A percentile compares a stretch with the other conserved stretches of the same genome.
Evolutionary conservation across 2,888 invertebrate species (phyloP).

Genomic region (Isoperla grammatica): DNA sequence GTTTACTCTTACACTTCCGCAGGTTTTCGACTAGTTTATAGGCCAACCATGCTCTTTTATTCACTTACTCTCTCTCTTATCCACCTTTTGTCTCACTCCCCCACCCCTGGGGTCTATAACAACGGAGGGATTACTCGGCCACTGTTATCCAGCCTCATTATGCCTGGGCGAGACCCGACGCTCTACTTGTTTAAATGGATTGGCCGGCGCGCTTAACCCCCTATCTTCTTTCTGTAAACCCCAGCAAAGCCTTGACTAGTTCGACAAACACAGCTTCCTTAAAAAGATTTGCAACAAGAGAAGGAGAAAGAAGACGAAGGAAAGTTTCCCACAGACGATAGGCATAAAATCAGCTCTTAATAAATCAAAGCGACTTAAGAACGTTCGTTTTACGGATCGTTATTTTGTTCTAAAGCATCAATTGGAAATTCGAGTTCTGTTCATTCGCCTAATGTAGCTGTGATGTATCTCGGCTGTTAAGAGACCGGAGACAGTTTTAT

Average conservation of each 20-base stretch:
- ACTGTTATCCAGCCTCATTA: conserved; percentile 9
- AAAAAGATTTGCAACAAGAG: not conserved
- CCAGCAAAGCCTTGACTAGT: conserved; percentile 4
- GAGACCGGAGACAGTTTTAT: too few species aligned
- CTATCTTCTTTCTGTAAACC: conserved; percentile 17
- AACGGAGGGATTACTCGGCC: too few species aligned
- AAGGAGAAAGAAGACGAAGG: not conserved
- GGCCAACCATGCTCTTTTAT: not conserved
- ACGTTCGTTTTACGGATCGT: conserved; percentile 13
- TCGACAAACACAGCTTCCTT: conserved; percentile 9
- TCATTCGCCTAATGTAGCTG: not conserved
- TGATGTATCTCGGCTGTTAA: not conserved
- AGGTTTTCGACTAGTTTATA: not conserved
- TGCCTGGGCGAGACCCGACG: not conserved
- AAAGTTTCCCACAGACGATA: conserved; percentile 2
- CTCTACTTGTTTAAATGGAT: conserved; percentile 23
- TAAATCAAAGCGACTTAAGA: conserved; percentile 14
- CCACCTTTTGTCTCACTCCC: not conserved
- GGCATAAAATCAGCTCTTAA: conserved; percentile 18
- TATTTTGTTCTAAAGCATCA: conserved; percentile 16
- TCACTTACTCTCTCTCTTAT: not conserved
- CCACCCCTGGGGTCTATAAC: not conserved
- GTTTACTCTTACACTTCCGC: not conserved
- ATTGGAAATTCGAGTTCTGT: conserved; percentile 11
- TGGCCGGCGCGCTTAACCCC: conserved; percentile 25